Conservation (phyloP, 2,888 invertebrate species). For the Drosophila conformis region DNA sequence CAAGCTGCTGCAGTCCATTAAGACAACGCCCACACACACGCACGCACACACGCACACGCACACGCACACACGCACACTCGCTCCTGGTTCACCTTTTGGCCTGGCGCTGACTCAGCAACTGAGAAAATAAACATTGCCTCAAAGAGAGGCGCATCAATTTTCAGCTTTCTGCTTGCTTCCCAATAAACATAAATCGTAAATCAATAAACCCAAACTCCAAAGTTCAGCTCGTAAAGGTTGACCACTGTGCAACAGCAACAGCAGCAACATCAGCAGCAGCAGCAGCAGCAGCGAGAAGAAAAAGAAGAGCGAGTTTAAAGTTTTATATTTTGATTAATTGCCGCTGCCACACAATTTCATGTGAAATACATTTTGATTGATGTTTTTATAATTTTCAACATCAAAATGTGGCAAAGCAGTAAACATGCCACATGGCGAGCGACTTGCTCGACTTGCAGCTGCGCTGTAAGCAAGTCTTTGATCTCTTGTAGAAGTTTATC, state of each 20-base stretch:
- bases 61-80: conserved; percentile 4
- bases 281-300: neutral
- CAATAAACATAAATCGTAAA: conserved; percentile 79
- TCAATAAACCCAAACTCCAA: conserved; percentile 69
- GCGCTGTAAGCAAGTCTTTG: neutral
- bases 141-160: conserved; percentile 68
- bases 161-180: conserved; percentile 28
- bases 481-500: neutral
- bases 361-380: conserved; percentile 72
- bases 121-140: conserved; percentile 6
- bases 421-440: neutral
- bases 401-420: neutral
- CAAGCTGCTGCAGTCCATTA: conserved; percentile 47
- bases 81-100: conserved; percentile 67
- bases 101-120: conserved; percentile 61
- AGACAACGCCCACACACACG: conserved; percentile 45
- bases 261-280: neutral
- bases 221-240: conserved; percentile 47
- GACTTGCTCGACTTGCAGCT: neutral
- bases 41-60: neutral
- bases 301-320: conserved; percentile 43
- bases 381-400: conserved; percentile 71
- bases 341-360: conserved; percentile 49
- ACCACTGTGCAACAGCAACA: conserved; percentile 6
- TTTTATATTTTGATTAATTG: conserved; percentile 73